Base-by-base conservation (phyloP, 1,140 invertebrate genomes). In the Pararge aegeria region DNA sequence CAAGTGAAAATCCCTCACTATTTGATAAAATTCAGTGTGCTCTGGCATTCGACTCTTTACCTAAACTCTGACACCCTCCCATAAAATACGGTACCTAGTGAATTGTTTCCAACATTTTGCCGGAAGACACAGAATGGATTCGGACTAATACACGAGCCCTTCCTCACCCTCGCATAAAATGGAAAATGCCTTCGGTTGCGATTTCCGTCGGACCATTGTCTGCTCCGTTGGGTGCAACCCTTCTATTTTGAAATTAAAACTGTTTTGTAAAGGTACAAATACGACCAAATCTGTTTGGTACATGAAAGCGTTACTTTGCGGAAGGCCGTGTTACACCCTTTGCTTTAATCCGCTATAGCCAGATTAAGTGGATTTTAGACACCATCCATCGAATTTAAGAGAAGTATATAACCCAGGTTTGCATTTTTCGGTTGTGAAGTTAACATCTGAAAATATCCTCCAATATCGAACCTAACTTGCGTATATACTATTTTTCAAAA, bases 121-220 rank as follows among this genome's bases (percentile, higher is more conserved):
- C 73, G 80, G 81, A 86, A 82, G 72, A 78, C 72, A 71, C 68
- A 57, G 73, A 86, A 86, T 84, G 77, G 81, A 82, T 83, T 80
- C 75, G 69, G 76, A 85, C 74, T 83, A 80, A 82, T 78, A 79
- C 73, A 56, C 55, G 60, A 66, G 73, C 74, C 79, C 77, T 81
- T 71, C 69, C 65, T 72, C 74, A 75, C 76, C 76, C 75, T 67
- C 73, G 80, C 48, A 27, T 77, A 78, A 87, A 82, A 80, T 77
- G 74, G 73, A 80, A 82, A 79, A 84, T 80, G 68, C 75, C 76
- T 75, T 78, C 69, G 68, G 76, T 69, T 53, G 68, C 78, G 68
- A 75, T 84, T 80, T 81, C 79, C 77, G 70, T 44, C 66, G 71
- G 69, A 64, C 64, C 62, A 83, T 87, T 87, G 81, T 87, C 78